Evolutionary conservation across 1,140 invertebrate genomes (phyloP), one percentile per base, ranked within the genome.

Genomic region (Carposina sasakii): DNA sequence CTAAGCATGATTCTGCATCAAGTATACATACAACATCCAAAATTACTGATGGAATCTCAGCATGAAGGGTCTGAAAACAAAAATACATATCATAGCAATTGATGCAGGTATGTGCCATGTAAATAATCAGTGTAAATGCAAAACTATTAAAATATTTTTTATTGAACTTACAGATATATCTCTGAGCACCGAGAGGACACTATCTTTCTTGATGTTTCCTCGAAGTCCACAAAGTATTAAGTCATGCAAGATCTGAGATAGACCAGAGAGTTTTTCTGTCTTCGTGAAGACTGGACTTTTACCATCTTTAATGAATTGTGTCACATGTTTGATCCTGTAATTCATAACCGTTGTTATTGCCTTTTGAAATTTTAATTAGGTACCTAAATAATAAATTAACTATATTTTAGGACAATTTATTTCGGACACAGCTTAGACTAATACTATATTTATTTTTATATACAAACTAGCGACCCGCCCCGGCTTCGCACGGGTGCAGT

Each of bases 1-100:
- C 86, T 16, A 83, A 76, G 13, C 87, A 87, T 3, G 91, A 91
- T 85, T 95, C 93, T 28, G 91, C 90, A 86, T 96, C 94, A 43
- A 93, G 86, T 37, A 94, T 87, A 66, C 91, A 93, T 41, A 94
- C 88, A 41, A 94, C 88, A 77, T 96, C 94, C 48, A 94, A 85
- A 49, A 95, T 88, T 26, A 93, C 87, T 13, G 93, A 91, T 37
- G 92, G 89, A 69, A 94, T 88, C 63, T 93, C 92, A 36, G 87
- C 85, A 84, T 95, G 92, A 22, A 93, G 81, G 53, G 85, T 86
- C 91, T 92, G 74, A 81, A 81, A 69, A 43, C 3, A 40, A 42
- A 39, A 37, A 19, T 21, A 21, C 2, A 36, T 36, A 2, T 13
- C 33, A 1, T 16, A 36, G 15, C 9, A 1, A 16, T 28, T 6